These are phyloP conservation scores for Lottia gigantea DNA, from an alignment of 2,888 invertebrate genomes.

Conservation along the genomic window DNA sequence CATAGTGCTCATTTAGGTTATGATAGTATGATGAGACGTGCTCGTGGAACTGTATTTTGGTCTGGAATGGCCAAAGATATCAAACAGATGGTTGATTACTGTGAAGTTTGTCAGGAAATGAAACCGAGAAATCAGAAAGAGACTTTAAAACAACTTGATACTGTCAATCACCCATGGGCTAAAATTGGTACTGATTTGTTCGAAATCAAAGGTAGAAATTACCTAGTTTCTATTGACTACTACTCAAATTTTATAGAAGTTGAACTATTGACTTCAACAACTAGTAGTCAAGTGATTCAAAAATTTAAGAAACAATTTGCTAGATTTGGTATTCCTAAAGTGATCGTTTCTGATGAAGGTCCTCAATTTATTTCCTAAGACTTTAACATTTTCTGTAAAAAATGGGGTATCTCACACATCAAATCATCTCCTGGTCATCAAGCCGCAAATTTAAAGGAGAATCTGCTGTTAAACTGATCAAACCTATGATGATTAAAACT, in stretches of 20 bases:
- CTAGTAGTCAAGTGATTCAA: constrained; percentile 18
- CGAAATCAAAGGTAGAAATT: constrained; percentile 26
- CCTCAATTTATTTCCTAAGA: neutral
- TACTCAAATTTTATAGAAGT: constrained; percentile 34
- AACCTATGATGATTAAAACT: constrained; percentile 24
- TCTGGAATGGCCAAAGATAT: constrained; percentile 33
- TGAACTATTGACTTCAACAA: constrained; percentile 25
- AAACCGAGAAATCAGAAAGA: constrained; percentile 23
- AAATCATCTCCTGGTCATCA: constrained; percentile 30
- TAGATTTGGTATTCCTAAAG: constrained; percentile 22
- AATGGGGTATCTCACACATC: constrained; percentile 30
- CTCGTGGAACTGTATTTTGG: constrained; percentile 29
- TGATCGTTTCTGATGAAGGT: neutral
- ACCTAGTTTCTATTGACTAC: constrained; percentile 37
- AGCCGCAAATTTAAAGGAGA: constrained; percentile 30
- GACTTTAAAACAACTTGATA: constrained; percentile 25
- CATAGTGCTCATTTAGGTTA: constrained; percentile 18
- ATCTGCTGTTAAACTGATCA: constrained; percentile 26
- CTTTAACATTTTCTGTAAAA: neutral
- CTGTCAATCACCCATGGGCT: constrained; percentile 35
- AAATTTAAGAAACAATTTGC: constrained; percentile 34
- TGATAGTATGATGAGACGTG: constrained; percentile 16
- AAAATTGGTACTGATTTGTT: constrained; percentile 42
- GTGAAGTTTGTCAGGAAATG: constrained; percentile 28
- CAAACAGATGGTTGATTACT: constrained; percentile 28